Evolutionary conservation across 2,797 vertebrate genomes (phyloP), one percentile per base, ranked within the genome.

Genomic region (Aplochiton taeniatus): DNA sequence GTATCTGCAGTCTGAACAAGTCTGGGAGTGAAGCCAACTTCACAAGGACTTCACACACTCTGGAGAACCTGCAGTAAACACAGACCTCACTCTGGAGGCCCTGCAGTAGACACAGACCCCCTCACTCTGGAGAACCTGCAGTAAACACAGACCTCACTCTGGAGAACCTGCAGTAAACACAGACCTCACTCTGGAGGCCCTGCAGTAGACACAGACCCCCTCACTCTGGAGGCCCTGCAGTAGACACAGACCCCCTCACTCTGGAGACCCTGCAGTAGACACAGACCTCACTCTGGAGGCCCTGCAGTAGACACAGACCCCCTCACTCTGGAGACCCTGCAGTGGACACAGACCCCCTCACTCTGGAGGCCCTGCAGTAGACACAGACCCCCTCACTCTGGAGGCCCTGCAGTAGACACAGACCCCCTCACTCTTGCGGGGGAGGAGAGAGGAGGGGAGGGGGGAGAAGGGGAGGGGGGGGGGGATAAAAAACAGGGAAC

Each of bases 1-100:
- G 57, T 12, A 45, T n/a, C 43, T 45, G 45, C 31, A 31, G 58
- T 60, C 18, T 49, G 46, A 60, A 49, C 19, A 14, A 17, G 58
- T 19, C 58, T 47, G 49, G 61, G 50, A 44, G 50, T 12, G 16
- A 14, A 53, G 61, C 50, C 17, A 45, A 54, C 13, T 18, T 42
- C 4, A 14, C 14, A 18, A 43, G 19, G 16, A 64, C 51, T 18
- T 13, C 20, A 58, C 54, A 42, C 64, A 57, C 16, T 47, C 52
- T 4, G 43, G 9, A 6, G 13, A 8, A 6, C 19, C 11, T 12
- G 16, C 20, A 18, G 31, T 14, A 63, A 13, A 43, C 19, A 53
- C 50, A n/a, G 31, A 62, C 20, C 50, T 11, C n/a, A n/a, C n/a
- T n/a, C n/a, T n/a, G n/a, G n/a, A n/a, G n/a, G n/a, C 42, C 49